A percentile compares a stretch with the other conserved stretches of the same genome.
phyloP scores from a whole-genome alignment of 2,113 vertebrate species.

The Otolemur garnettii region DNA sequence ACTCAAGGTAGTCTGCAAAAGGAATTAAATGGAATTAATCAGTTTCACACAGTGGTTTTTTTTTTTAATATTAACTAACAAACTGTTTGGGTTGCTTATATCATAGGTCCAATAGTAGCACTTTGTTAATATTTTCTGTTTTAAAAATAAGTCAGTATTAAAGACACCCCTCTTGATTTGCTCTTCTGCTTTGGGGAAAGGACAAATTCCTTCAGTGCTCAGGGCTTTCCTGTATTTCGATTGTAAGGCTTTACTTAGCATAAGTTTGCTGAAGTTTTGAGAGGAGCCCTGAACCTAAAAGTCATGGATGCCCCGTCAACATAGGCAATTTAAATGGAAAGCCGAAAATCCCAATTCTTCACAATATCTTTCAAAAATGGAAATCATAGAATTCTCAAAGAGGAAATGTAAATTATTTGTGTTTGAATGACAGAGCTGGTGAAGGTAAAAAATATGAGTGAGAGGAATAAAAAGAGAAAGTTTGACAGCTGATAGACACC shows the following conservation, averaged over 20 bases:
- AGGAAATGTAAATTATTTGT: not conserved
- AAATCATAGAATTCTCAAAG: slow-evolving; percentile 28
- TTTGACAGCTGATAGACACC: not conserved
- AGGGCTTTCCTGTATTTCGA: slow-evolving; percentile 34
- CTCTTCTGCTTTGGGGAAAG: not conserved
- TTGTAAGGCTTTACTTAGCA: slow-evolving; percentile 42
- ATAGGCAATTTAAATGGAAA: slow-evolving; percentile 53
- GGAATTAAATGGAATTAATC: not conserved
- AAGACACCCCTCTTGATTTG: not conserved
- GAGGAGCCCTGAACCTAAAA: slow-evolving; percentile 32
- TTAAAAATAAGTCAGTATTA: not conserved
- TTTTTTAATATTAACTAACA: not conserved
- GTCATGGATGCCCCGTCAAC: not conserved
- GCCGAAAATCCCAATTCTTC: not conserved
- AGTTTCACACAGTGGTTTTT: not conserved
- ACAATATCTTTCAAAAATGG: slow-evolving; percentile 38
- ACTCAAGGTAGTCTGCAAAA: slow-evolving; percentile 14
- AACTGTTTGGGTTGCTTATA: not conserved
- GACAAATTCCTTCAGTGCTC: slow-evolving; percentile 10
- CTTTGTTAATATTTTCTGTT: not conserved
- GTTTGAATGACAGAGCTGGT: not conserved
- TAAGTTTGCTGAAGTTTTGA: not conserved
- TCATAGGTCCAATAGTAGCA: not conserved
- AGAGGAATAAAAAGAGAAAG: not conserved
- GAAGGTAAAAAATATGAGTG: not conserved